Base-by-base conservation (phyloP, 2,888 invertebrate species). In the Hipparchia sbordonii region DNA sequence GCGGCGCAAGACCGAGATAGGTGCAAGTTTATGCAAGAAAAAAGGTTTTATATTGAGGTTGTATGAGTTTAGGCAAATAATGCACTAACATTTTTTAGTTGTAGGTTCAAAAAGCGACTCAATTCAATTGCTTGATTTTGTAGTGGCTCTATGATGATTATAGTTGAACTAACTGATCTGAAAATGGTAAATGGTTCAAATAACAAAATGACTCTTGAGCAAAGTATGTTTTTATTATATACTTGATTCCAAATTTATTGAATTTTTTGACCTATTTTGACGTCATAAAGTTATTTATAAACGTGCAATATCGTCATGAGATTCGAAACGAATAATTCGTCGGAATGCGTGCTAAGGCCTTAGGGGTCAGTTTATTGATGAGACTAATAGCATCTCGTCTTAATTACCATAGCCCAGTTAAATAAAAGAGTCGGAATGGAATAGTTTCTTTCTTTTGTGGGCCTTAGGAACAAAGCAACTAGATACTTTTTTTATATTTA, bases 351-450 rank as follows among this genome's bases (percentile, higher is more conserved):
- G 62, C 23, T 56, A 46, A 70, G 12, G 56, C 63, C 56, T 70
- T 62, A 70, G 46, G 62, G 63, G 56, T 70, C 56, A 59, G 51
- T 83, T 80, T 81, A 82, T 81, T 83, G 80, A 81, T 82, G 83
- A 81, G 82, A 79, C 84, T 79, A 82, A 84, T 84, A 84, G 80
- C 82, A 84, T 84, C 82, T 82, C 81, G 79, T 77, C 86, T 88
- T 91, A 91, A 91, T 90, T 91, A 90, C 86, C 85, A 84, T 86
- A 85, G 86, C 85, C 85, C 84, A 80, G 65, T 69, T 79, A 82
- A 87, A 87, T 84, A 87, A 89, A 89, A 88, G 86, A 81, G 79
- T 79, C 77, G 67, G 74, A 83, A 80, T 79, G 78, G 82, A 69
- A 61, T 69, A 83, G 84, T 81, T 83, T 81, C 77, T 79, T 74